Evolutionary conservation across 53 echinoderm and acorn worm genomes (phyloP).

Genomic region (Glandiceps talaboti): DNA sequence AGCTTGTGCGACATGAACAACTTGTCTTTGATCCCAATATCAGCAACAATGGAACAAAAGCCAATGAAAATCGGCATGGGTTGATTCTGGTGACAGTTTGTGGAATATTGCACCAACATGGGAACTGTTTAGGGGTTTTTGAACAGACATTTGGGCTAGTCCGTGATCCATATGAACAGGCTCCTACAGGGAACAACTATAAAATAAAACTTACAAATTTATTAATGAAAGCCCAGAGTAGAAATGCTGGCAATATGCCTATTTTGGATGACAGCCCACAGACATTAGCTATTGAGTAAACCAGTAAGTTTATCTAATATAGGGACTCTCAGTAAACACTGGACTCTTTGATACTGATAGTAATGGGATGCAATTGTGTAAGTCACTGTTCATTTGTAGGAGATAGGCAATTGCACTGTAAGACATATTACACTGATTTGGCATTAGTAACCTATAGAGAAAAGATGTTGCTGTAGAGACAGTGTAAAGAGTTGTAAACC

Average conservation of each 20-base stretch:
- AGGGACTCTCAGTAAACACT: too few relatives aligned
- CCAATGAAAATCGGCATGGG: constrained; percentile 45
- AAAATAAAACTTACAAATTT: constrained; percentile 55
- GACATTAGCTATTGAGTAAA: not conserved
- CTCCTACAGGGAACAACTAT: too few relatives aligned
- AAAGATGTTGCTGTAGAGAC: too few relatives aligned
- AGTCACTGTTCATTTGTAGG: too few relatives aligned
- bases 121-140: constrained; percentile 41
- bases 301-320: too few relatives aligned
- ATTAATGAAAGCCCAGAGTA: constrained; percentile 13
- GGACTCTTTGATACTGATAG: too few relatives aligned
- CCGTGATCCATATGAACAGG: constrained; percentile 26
- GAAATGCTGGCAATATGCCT: constrained; percentile 7
- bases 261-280: constrained; percentile 6
- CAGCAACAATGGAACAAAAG: constrained; percentile 26
- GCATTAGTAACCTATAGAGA: too few relatives aligned
- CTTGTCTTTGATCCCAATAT: constrained; percentile 57
- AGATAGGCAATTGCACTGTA: too few relatives aligned
- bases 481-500: too few relatives aligned
- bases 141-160: constrained; percentile 53
- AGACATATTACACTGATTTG: too few relatives aligned
- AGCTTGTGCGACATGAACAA: constrained; percentile 32
- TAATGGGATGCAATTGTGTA: too few relatives aligned
- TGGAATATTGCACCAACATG: constrained; percentile 43
- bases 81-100: constrained; percentile 34